Evolutionary conservation across 2,888 invertebrate species (phyloP).

Genomic region (Cryptosula pallasiana): DNA sequence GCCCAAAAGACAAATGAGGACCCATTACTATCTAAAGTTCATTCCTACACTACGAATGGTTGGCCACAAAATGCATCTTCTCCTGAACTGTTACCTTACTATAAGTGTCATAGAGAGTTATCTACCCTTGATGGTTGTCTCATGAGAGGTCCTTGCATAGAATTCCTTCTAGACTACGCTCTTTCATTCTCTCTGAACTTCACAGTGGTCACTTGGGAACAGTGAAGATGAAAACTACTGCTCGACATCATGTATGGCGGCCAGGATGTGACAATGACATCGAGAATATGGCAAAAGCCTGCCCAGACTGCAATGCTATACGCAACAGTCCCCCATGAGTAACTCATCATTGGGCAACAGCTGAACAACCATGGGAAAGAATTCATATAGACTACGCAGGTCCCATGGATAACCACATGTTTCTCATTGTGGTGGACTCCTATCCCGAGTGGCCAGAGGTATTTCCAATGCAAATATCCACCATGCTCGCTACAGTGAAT

Average conservation of each 20-base stretch:
- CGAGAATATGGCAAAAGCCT: not conserved
- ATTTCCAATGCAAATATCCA: not conserved
- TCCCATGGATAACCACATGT: not conserved
- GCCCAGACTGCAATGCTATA: not conserved
- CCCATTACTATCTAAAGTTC: not conserved
- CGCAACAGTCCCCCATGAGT: not conserved
- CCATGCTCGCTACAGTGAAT: not conserved
- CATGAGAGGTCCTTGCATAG: not conserved
- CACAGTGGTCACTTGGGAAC: not conserved
- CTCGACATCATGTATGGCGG: not conserved
- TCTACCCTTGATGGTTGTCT: not conserved
- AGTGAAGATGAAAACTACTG: not conserved
- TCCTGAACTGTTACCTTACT: no score
- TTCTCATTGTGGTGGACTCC: not conserved
- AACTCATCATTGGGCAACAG: not conserved
- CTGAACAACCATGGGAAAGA: not conserved
- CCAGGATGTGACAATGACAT: not conserved
- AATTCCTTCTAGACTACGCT: not conserved
- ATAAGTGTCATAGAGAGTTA: not conserved
- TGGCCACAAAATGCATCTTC: not conserved
- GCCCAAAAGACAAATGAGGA: not conserved
- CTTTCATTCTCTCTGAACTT: not conserved
- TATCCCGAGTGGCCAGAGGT: not conserved
- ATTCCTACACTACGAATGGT: not conserved
- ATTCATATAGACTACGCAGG: conserved; percentile 7